Base-by-base conservation (phyloP, 2,113 vertebrate species). In the Nothobranchius kuhntae region DNA sequence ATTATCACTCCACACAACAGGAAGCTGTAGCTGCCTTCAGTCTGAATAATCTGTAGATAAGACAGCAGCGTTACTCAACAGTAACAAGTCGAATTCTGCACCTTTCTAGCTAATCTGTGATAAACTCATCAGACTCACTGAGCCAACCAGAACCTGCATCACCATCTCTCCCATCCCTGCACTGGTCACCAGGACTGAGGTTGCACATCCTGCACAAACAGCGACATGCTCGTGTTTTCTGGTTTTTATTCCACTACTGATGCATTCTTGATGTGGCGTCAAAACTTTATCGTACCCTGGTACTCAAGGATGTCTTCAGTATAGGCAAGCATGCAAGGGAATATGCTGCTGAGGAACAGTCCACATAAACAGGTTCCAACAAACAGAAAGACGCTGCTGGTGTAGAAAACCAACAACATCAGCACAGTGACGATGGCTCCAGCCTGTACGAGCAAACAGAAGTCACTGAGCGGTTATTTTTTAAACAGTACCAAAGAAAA, bases 301-400 rank as follows among this genome's bases (percentile, higher is more conserved):
- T 99, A 99, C 73, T 97, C 93, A 36, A 99, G 93, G 59, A 94
- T 93, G 89, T 98, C 95, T 87, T 98, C 97, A 0, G 96, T 98
- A 44, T 96, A 97, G 69, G 97, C 95, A 11, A 99, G 86, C 94
- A 98, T 94, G 82, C 94, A 96, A 81, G 97, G 97, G 87, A 98
- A 98, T n/a, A 95, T 92, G 88, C 96, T 98, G 78, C 96, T 98
- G 72, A 99, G 95, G 60, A 96, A 98, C 56, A 99, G 92, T 1
- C 97, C 97, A 71, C 97, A 92, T 0, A 94, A 90, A 0, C 94
- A 94, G 0, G 96, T 99, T n/a, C 96, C 96, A 60, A 93, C 92
- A 11, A 95, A 99, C 66, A 99, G 81, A 86, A 96, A 95, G 45
- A 84, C 53, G n/a, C 89, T 85, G 30, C 94, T 96, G 84, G 87